Base-by-base conservation (phyloP, 1,140 invertebrate species). In the Calliphora vicina region DNA sequence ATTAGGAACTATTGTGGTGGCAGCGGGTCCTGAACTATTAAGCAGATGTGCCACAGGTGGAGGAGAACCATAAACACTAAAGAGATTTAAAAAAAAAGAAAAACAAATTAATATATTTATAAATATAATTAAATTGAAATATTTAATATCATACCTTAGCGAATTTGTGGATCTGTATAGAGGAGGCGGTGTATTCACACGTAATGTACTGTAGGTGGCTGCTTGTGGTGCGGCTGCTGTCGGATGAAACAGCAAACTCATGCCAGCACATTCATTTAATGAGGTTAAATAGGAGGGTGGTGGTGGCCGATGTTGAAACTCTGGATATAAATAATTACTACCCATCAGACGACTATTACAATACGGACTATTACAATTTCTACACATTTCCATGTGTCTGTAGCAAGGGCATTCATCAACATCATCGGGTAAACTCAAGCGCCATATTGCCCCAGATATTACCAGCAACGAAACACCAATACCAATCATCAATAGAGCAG, bases 251-350 rank as follows among this genome's bases (percentile, higher is more conserved):
- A 88, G 85, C 12, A 84, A 82, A 72, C 78, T 82, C 80, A 85
- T 84, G 5, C 83, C 83, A 6, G 87, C 85, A 82, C 85, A 90
- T 35, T 90, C 88, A 74, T 90, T 88, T 17, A 90, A 81, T 12
- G 87, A 90, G 1, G 88, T 89, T 8, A 90, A 80, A 84, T 90
- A 90, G 1, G 88, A 89, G 5, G 88, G 88, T 25, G 88, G 88
- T 43, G 88, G 88, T n/a, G 87, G 88, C 15, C 87, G 85, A 85
- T 90, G 87, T 72, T 89, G 88, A 73, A 90, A 90, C 57, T 90
- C 88, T 12, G 88, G 86, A 84, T 89, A 88, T 15, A 89, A 82
- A 78, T 86, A 87, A 61, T 85, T 85, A n/a, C 87, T 85, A 6
- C 85, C 83, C 20, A 89, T 67, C 20, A 88, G 25, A 13, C 87